phyloP scores from a whole-genome alignment of 2,888 invertebrate genomes.

The Gisinianus flammeolus region DNA sequence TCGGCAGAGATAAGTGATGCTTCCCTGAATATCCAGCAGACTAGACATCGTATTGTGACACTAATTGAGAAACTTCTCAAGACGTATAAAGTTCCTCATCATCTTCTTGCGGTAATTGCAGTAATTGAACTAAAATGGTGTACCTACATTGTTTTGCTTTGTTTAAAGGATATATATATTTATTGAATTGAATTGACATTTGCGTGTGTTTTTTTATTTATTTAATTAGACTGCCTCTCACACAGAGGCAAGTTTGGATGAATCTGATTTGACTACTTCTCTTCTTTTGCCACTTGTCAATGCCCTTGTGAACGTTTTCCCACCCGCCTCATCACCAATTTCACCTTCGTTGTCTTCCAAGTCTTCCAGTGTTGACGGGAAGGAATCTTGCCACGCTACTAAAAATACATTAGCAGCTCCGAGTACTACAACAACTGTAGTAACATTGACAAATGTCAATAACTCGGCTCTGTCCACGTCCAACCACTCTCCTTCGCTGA shows the following conservation, averaged over 20 bases:
- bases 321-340: neutral
- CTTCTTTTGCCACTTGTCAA: conserved; percentile 54
- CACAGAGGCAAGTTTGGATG: conserved; percentile 27
- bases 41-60: conserved; percentile 45
- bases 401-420: neutral
- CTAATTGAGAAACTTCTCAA: conserved; percentile 53
- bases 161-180: too few relatives aligned
- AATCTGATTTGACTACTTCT: conserved; percentile 52
- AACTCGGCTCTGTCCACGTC: neutral
- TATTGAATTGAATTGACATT: too few relatives aligned
- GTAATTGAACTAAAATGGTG: conserved; percentile 34
- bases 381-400: neutral
- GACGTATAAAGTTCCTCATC: conserved; percentile 55
- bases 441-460: neutral
- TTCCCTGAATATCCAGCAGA: conserved; percentile 46
- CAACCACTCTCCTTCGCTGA: neutral
- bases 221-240: neutral
- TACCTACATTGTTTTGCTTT: too few relatives aligned
- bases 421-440: neutral
- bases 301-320: conserved; percentile 22
- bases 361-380: neutral
- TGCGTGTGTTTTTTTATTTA: too few relatives aligned
- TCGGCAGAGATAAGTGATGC: conserved; percentile 49
- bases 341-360: neutral
- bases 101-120: conserved; percentile 43